These are phyloP conservation scores for Agriopis leucophaearia DNA, from an alignment of 2,888 invertebrate genomes.

Conservation along the genomic window DNA sequence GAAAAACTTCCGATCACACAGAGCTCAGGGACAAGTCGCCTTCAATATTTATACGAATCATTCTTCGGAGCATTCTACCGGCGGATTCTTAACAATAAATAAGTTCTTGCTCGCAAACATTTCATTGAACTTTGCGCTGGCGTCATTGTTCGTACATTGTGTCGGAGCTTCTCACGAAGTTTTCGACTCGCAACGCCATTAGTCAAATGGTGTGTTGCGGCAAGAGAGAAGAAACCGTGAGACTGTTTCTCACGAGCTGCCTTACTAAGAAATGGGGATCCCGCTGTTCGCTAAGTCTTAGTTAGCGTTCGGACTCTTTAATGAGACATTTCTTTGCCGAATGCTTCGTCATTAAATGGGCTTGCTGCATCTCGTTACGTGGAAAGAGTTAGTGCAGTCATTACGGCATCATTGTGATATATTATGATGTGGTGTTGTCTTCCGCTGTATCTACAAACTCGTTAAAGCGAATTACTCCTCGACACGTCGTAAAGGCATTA, in stretches of 20 bases:
- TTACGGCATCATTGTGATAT: constrained; percentile 34
- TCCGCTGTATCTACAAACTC: constrained; percentile 58
- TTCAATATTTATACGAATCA: constrained; percentile 37
- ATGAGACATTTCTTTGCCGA: constrained; percentile 55
- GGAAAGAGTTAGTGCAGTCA: constrained; percentile 12
- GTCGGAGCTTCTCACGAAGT: constrained; percentile 65
- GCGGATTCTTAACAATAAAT: constrained; percentile 30
- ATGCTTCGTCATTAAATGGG: constrained; percentile 34
- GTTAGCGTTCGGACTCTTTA: constrained; percentile 60
- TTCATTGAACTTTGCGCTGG: constrained; percentile 56
- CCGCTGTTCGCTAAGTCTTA: constrained; percentile 64
- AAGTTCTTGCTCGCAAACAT: constrained; percentile 52
- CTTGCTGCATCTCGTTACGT: constrained; percentile 36
- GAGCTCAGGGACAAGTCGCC: constrained; percentile 12
- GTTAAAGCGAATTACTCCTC: constrained; percentile 74
- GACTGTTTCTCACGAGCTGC: constrained; percentile 70
- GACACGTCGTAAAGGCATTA: constrained; percentile 80
- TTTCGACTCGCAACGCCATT: constrained; percentile 60
- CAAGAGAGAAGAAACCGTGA: constrained; percentile 68
- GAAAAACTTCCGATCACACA: constrained; percentile 26
- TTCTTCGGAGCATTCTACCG: constrained; percentile 35
- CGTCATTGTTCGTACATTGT: constrained; percentile 48
- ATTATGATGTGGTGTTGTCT: constrained; percentile 50
- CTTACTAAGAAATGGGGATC: constrained; percentile 62
- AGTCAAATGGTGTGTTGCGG: constrained; percentile 64